Evolutionary conservation across 2,113 vertebrate species (phyloP), one percentile per base, ranked within the genome.

Genomic region (Rostratula benghalensis): DNA sequence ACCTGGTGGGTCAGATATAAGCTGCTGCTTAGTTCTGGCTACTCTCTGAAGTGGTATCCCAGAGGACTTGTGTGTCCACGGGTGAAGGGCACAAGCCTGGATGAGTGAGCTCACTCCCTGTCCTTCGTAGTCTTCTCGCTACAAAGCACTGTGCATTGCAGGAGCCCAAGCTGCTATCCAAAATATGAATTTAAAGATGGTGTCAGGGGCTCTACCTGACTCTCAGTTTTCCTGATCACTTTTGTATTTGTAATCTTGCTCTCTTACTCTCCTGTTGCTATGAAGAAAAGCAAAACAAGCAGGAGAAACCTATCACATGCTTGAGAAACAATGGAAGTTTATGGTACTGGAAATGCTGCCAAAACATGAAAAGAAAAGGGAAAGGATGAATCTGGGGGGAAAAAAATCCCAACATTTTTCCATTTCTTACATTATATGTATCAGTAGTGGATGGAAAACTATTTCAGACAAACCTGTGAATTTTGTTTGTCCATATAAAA

Each of bases 391-490:
- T 45, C 33, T 37, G 35, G 24, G 41, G 2, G 16, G 21, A 69
- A 74, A 91, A 91, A 71, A 19, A 13, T 2, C 46, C 19, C 46
- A 46, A 27, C 7, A 63, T 39, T 65, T 83, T 87, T 75, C 43
- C 17, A 0, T 88, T 95, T 95, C 45, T 79, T 78, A 64, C 20
- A 57, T 76, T 65, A 46, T 80, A 23, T 79, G 6, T 87, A 65
- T 78, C 76, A 78, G 71, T 76, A 82, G 53, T 84, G 61, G 45
- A 57, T 89, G 83, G 87, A 92, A 91, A 94, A 91, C 87, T 69
- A 87, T 91, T 96, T 94, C 83, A 95, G 64, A 81, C 39, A 89
- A 86, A 87, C 70, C 83, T 89, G 53, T 89, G 65, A 93, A 89
- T 93, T 92, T 94, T 92, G 56, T 74, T 95, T 80, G 33, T 79